Base-by-base conservation (phyloP, 2,888 invertebrate genomes). In the Drosophila mayaguana region DNA sequence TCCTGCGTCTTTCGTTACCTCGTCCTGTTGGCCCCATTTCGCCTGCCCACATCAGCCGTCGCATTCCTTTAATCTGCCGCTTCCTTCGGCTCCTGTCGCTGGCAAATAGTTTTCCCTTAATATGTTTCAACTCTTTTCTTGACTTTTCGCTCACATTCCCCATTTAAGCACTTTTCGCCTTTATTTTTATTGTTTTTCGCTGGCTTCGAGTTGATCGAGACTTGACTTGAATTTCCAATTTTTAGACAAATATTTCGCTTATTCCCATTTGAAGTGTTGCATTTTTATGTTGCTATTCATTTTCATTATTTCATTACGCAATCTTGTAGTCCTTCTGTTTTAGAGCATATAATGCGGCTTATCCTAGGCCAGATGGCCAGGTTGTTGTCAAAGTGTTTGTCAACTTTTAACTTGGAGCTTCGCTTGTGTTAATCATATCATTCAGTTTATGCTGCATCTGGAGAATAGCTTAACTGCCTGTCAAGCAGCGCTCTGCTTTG, bases 11-110 rank as follows among this genome's bases (percentile, higher is more conserved):
- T n/a, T n/a, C n/a, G n/a, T n/a, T n/a, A n/a, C 42, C 14, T 4
- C 42, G 40, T 55, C 22, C 51, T 14, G 6, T 2, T 28, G 12
- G 18, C 51, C 3, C 14, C 51, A n/a, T 7, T 20, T 32, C 42
- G 6, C 5, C 38, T 46, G 38, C 45, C 48, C 48, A 55, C 40
- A 61, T 68, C 77, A 74, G 54, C 46, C 66, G 63, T 59, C 79
- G 57, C 77, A 78, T 78, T 78, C 79, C 75, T 70, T 40, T 53
- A 69, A 57, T 42, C 20, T 36, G 42, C 55, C 48, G 28, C 63
- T 45, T 20, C 42, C 45, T 11, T n/a, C 48, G 28, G 16, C 51
- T 48, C 25, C 32, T 72, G 20, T 42, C 22, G 18, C 42, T 32
- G 38, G 5, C 54, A 61, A 76, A 71, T 72, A 72, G 72, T 77